Evolutionary conservation across 2,888 invertebrate genomes (phyloP).

Genomic region (Dione juno): DNA sequence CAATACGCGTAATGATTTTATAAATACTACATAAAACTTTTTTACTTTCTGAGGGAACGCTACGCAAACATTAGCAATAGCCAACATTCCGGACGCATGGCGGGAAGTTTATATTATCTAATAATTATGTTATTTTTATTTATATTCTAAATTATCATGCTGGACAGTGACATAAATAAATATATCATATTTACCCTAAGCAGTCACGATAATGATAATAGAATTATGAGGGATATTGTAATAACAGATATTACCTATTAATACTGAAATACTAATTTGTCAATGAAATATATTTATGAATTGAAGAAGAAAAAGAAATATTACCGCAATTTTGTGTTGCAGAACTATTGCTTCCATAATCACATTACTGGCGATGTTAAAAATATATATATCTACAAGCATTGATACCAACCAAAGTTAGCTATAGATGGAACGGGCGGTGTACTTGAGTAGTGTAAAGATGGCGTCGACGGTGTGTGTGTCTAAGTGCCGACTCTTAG

Average conservation of each 20-base stretch:
- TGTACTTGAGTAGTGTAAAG: conserved; percentile 74
- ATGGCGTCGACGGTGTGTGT: conserved; percentile 86
- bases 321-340: neutral
- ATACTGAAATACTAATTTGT: neutral
- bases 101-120: conserved; percentile 6
- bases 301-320: neutral
- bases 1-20: too few species aligned
- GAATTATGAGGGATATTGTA: neutral
- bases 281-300: neutral
- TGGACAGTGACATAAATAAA: neutral
- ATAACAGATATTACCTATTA: neutral
- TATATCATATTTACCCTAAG: neutral
- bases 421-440: conserved; percentile 45
- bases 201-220: neutral
- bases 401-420: conserved; percentile 42
- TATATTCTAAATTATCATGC: neutral
- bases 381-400: conserved; percentile 27
- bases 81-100: neutral
- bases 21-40: neutral
- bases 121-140: neutral
- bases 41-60: neutral
- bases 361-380: conserved; percentile 9
- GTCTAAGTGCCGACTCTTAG: conserved; percentile 84
- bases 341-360: neutral
- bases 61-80: neutral